Evolutionary conservation across 2,113 vertebrate species (phyloP), one percentile per base, ranked within the genome.

Genomic region (Suncus etruscus): DNA sequence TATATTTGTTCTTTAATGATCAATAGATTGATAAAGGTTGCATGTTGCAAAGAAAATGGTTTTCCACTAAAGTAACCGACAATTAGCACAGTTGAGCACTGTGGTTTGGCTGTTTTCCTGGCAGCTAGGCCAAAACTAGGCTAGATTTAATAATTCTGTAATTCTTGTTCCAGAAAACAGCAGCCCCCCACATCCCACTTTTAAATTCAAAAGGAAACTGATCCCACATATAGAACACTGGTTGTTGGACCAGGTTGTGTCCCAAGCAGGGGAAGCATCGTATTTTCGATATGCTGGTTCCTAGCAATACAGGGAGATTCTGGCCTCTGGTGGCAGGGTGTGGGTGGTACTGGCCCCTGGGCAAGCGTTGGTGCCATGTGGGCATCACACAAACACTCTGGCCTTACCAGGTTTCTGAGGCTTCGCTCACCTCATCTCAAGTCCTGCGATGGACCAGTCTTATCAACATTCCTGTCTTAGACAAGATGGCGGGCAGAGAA

Each of bases 91-190:
- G 9, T 48, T 27, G 12, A 86, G 45, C 24, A 77, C 16, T 15
- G 0, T 91, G 76, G n/a, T 85, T 84, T 92, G 85, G 7, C 72
- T 75, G 72, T 84, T 70, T 91, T 92, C 90, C 75, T 92, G 66
- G 87, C n/a, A 83, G 65, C 78, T 74, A 65, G 87, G 69, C 85
- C 70, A 91, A 91, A 87, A 77, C 85, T 47, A 54, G 47, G 11
- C 12, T 12, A 92, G 89, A 85, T 45, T 14, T 25, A 1, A 65
- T 73, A 66, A 29, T 70, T 73, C 72, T 51, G 47, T 89, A 11
- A 91, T 81, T 83, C 31, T 87, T 65, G 8, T 91, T 91, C 16
- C 29, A 50, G 70, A 88, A 82, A 80, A 92, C 39, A 92, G 12
- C 18, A 76, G 10, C 8, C 32, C 50, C 10, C 24, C 24, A 76